Percentiles rank a stretch among this genome's conserved stretches.
Conservation (phyloP, 2,888 invertebrate species). For the Drosophila barbarae region DNA sequence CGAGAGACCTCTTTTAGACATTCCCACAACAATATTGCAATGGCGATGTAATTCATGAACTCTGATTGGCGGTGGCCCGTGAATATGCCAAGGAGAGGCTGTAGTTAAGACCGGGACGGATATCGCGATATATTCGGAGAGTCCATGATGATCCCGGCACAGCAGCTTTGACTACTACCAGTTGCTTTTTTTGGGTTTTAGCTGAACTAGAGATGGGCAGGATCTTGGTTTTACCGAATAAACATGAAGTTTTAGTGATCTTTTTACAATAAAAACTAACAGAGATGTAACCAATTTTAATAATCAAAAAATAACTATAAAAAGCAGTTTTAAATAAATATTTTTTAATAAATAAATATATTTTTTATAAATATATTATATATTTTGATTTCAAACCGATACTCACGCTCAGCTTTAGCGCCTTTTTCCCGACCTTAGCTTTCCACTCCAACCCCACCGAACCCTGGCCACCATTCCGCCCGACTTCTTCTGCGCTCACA, state of each 20-base stretch:
- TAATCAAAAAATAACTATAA: too few species aligned
- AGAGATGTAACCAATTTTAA: too few species aligned
- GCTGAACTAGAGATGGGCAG: constrained; percentile 11
- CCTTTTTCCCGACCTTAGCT: constrained; percentile 15
- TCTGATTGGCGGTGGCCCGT: constrained; percentile 67
- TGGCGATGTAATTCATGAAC: constrained; percentile 74
- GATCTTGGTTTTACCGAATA: not conserved
- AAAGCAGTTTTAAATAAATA: too few species aligned
- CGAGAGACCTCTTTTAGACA: constrained; percentile 46
- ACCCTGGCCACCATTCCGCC: constrained; percentile 8
- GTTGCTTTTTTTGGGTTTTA: not conserved
- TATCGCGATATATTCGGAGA: constrained; percentile 10
- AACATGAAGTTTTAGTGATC: too few species aligned
- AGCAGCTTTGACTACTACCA: constrained; percentile 23
- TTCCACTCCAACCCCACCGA: constrained; percentile 21
- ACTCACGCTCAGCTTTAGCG: constrained; percentile 5
- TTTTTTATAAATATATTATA: too few species aligned
- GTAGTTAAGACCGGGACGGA: constrained; percentile 7
- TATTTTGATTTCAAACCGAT: not conserved
- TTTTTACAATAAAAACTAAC: too few species aligned
- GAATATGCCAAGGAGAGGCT: constrained; percentile 10
- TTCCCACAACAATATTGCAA: constrained; percentile 76
- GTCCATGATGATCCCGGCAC: constrained; percentile 11
- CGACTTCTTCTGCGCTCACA: constrained; percentile 51
- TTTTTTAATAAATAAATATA: too few species aligned